These are phyloP conservation scores for Galerucella nymphaeae DNA, from an alignment of 2,888 invertebrate species.

Conservation along the genomic window DNA sequence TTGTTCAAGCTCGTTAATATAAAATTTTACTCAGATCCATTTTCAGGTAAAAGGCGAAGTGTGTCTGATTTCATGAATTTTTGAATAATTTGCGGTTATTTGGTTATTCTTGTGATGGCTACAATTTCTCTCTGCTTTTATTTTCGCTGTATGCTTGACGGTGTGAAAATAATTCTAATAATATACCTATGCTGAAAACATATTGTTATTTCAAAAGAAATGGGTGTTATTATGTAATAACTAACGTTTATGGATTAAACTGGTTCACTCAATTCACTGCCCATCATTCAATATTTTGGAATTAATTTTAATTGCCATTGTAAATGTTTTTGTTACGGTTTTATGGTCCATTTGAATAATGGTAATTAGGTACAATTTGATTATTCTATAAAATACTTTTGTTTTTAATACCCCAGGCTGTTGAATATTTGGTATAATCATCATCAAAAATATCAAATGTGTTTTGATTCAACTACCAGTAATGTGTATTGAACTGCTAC, in stretches of 20 bases:
- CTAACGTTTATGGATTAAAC: not conserved
- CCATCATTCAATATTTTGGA: not conserved
- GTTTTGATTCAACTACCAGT: too few relatives aligned
- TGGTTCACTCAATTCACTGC: not conserved
- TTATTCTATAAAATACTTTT: not conserved
- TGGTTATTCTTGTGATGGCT: too few relatives aligned
- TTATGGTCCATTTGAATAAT: not conserved
- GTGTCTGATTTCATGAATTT: too few relatives aligned
- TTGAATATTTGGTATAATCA: not conserved
- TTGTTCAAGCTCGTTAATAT: too few relatives aligned
- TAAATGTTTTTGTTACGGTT: slow-evolving; percentile 2
- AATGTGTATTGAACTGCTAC: too few relatives aligned
- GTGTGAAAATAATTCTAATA: not conserved
- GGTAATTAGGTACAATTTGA: not conserved
- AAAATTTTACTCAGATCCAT: too few relatives aligned
- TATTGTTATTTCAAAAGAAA: not conserved
- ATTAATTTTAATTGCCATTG: not conserved
- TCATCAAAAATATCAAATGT: too few relatives aligned
- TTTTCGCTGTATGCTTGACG: not conserved
- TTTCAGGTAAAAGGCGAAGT: too few relatives aligned
- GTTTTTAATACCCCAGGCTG: not conserved
- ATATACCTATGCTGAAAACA: not conserved
- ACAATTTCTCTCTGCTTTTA: too few relatives aligned
- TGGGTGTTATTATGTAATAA: not conserved
- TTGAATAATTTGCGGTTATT: too few relatives aligned